Evolutionary conservation across 2,888 invertebrate genomes (phyloP).

Genomic region (Patella ulyssiponensis): DNA sequence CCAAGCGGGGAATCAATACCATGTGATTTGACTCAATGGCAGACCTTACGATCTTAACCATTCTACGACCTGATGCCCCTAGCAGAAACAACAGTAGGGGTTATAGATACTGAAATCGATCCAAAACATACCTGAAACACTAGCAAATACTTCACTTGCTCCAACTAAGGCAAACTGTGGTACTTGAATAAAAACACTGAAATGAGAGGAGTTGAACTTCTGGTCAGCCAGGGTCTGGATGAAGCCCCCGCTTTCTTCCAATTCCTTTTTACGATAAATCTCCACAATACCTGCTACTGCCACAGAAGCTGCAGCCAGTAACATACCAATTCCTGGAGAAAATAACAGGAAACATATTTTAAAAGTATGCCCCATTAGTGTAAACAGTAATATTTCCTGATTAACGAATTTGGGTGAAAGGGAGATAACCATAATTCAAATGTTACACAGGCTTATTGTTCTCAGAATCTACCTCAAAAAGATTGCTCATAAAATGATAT

Average conservation of each 20-base stretch:
- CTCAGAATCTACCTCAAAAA: no score
- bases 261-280: conserved; percentile 58
- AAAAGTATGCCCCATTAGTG: no score
- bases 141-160: conserved; percentile 64
- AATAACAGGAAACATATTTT: neutral
- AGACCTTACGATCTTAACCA: no score
- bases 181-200: conserved; percentile 60
- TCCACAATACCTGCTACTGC: conserved; percentile 62
- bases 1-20: no score
- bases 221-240: conserved; percentile 51
- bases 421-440: no score
- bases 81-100: no score
- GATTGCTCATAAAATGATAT: no score
- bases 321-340: conserved; percentile 59
- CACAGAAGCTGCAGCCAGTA: conserved; percentile 55
- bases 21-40: no score
- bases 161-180: conserved; percentile 66
- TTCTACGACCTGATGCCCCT: neutral
- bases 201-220: conserved; percentile 56
- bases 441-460: no score
- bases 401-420: no score
- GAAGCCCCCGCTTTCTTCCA: conserved; percentile 48
- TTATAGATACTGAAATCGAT: neutral
- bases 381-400: no score
- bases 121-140: conserved; percentile 54